These are phyloP conservation scores for Sarcoramphus papa DNA, from an alignment of 2,797 vertebrate species.

Conservation along the genomic window DNA sequence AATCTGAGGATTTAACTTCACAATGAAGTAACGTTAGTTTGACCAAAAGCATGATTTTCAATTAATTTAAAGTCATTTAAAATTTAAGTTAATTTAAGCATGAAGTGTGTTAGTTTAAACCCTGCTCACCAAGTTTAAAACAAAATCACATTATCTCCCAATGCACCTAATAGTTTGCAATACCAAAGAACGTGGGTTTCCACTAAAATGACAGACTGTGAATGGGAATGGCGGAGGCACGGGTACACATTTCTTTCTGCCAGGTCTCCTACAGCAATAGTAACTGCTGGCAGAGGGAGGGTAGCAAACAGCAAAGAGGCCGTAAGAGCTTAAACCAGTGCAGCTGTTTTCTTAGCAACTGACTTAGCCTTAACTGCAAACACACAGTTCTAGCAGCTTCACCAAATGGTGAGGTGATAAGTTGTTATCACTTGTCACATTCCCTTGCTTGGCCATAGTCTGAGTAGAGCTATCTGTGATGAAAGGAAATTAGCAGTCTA, in stretches of 20 bases:
- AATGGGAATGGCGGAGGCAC: background rate
- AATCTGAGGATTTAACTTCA: background rate
- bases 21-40: background rate
- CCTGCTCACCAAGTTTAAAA: background rate
- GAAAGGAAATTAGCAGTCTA: background rate
- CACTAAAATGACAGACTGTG: background rate
- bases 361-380: background rate
- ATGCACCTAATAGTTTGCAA: background rate
- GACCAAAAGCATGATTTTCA: background rate
- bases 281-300: background rate
- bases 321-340: background rate
- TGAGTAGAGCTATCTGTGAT: background rate
- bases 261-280: background rate
- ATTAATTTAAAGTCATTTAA: background rate
- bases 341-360: background rate
- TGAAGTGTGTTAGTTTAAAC: background rate
- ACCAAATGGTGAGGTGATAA: background rate
- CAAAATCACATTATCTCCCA: background rate
- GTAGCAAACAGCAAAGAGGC: background rate
- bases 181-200: background rate
- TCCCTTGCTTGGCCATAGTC: background rate
- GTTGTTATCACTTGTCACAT: background rate
- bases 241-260: background rate
- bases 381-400: background rate
- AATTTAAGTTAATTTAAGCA: background rate